Percentiles rank a stretch among this genome's conserved stretches.
Evolutionary conservation across 2,113 vertebrate genomes (phyloP).

Genomic region (Lophochroa leadbeateri): DNA sequence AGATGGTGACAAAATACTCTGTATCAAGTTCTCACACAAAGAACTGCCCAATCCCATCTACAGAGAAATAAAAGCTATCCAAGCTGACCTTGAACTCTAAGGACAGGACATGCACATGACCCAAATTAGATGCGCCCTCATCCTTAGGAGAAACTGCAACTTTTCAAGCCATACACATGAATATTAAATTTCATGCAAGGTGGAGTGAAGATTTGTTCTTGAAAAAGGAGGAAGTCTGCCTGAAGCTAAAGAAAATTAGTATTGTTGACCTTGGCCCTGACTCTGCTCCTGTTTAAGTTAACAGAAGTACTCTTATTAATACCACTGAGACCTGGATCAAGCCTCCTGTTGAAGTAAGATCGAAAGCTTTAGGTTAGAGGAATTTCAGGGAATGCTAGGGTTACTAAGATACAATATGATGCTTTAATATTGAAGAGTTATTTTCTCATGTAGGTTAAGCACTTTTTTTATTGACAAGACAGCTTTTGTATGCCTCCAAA

Average conservation of each 20-base stretch:
- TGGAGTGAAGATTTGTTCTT: not conserved
- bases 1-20: not conserved
- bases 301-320: not conserved
- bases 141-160: not conserved
- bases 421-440: not conserved
- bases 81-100: not conserved
- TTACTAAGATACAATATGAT: not conserved
- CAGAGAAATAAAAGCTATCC: constrained; percentile 4
- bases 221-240: constrained; percentile 5
- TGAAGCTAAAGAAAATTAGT: constrained; percentile 34
- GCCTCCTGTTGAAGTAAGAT: not conserved
- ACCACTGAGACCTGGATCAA: not conserved
- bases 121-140: not conserved
- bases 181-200: not conserved
- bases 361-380: not conserved
- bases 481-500: not conserved
- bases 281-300: not conserved
- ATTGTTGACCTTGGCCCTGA: constrained; percentile 13
- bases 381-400: not conserved
- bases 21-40: not conserved
- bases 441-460: not conserved
- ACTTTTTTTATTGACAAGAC: not conserved
- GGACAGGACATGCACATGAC: not conserved
- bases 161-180: not conserved
- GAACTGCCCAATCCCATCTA: not conserved